phyloP scores from a whole-genome alignment of 1,140 invertebrate species.

The Brachionus plicatilis region DNA sequence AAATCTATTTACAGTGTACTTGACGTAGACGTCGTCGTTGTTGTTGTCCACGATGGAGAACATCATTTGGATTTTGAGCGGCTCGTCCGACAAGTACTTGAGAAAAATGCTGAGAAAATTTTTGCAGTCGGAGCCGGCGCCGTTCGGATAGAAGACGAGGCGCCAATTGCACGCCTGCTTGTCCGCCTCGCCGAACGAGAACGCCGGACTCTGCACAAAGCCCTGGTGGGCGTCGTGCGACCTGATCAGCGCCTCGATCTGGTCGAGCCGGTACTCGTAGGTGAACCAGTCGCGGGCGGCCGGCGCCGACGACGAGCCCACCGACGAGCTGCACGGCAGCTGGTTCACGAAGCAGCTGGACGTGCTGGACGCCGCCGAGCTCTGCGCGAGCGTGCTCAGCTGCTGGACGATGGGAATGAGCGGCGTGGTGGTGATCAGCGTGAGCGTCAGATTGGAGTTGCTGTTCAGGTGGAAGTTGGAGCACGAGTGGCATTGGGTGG shows the following conservation, averaged over 20 bases:
- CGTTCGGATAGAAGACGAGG: slow-evolving; percentile 29
- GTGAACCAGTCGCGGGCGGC: slow-evolving; percentile 11
- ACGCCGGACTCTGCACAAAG: slow-evolving; percentile 28
- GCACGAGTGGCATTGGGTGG: not conserved
- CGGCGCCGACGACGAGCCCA: slow-evolving; percentile 7
- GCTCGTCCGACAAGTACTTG: slow-evolving; percentile 37
- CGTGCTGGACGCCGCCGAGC: not conserved
- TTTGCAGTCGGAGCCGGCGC: slow-evolving; percentile 33
- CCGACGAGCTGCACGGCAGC: not conserved
- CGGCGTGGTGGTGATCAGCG: not conserved
- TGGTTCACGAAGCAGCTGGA: not conserved
- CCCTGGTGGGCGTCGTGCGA: slow-evolving; percentile 14
- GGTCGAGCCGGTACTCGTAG: slow-evolving; percentile 12
- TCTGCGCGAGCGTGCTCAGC: not conserved
- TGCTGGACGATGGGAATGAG: slow-evolving; percentile 12
- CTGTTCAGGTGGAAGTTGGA: not conserved
- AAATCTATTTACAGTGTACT: slow-evolving; percentile 41
- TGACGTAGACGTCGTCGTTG: slow-evolving; percentile 38
- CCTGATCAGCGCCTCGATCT: not conserved
- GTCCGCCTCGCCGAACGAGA: not conserved
- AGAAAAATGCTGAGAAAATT: slow-evolving; percentile 39
- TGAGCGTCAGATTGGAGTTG: not conserved
- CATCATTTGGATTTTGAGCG: slow-evolving; percentile 40
- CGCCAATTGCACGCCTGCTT: slow-evolving; percentile 28
- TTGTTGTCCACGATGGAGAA: slow-evolving; percentile 35